Evolutionary conservation across 2,888 invertebrate genomes (phyloP).

Genomic region (Gastracanthus pulcherrimus): DNA sequence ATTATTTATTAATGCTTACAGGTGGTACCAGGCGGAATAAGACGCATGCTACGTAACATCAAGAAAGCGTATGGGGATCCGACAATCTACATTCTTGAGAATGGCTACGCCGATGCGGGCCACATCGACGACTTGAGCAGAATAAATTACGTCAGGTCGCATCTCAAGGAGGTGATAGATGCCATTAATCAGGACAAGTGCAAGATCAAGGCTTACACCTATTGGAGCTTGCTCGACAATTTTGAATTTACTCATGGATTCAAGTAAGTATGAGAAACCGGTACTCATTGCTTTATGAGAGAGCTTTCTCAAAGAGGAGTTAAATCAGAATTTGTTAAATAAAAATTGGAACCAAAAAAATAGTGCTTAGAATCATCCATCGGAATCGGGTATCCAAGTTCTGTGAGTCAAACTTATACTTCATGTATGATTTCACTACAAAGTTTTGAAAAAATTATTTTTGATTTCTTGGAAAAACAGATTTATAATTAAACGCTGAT

Average conservation of each 20-base stretch:
- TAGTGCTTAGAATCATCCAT: no score
- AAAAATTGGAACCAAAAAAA: no score
- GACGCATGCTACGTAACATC: constrained; percentile 74
- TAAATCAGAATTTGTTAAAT: no score
- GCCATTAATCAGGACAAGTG: constrained; percentile 74
- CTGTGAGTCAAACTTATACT: no score
- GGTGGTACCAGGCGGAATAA: constrained; percentile 76
- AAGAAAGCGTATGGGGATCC: constrained; percentile 73
- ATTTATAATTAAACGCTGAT: no score
- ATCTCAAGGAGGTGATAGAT: constrained; percentile 66
- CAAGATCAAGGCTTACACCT: constrained; percentile 76
- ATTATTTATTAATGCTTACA: no score
- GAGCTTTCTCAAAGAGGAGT: no score
- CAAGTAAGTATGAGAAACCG: constrained; percentile 6
- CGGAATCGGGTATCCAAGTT: no score
- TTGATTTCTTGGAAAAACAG: no score
- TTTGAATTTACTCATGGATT: constrained; percentile 78
- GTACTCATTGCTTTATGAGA: no score
- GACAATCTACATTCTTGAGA: constrained; percentile 80
- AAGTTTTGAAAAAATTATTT: no score
- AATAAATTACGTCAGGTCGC: constrained; percentile 66
- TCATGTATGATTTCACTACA: no score
- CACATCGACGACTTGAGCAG: constrained; percentile 77
- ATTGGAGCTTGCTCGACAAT: constrained; percentile 78
- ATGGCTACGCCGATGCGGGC: constrained; percentile 80